Evolutionary conservation across 2,888 invertebrate species (phyloP).

Genomic region (Frankliniella intonsa): DNA sequence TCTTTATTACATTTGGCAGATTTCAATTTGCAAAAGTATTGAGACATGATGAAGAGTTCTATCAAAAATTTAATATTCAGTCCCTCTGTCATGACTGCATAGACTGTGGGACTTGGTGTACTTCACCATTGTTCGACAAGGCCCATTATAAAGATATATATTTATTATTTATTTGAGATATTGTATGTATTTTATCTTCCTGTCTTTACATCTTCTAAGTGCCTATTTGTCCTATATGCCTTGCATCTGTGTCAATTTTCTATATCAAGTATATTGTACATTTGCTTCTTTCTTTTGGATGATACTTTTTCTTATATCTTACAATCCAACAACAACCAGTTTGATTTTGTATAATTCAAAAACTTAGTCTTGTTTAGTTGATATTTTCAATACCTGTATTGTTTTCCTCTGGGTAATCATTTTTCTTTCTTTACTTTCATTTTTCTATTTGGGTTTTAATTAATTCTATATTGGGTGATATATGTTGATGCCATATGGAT

Average conservation of each 20-base stretch:
- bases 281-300: neutral
- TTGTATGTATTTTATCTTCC: constrained; percentile 23
- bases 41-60: neutral
- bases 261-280: neutral
- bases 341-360: neutral
- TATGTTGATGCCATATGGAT: constrained; percentile 16
- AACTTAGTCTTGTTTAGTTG: neutral
- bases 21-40: constrained; percentile 10
- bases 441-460: neutral
- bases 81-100: constrained; percentile 8
- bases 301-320: neutral
- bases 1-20: neutral
- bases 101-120: neutral
- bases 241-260: neutral
- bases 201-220: constrained; percentile 1
- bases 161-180: constrained; percentile 12
- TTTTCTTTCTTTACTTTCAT: neutral
- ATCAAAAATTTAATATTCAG: neutral
- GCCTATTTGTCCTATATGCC: neutral
- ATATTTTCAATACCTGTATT: neutral
- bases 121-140: neutral
- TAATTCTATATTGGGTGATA: neutral
- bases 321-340: neutral
- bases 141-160: constrained; percentile 23
- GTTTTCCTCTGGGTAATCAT: neutral